Evolutionary conservation across 2,888 invertebrate genomes (phyloP).

Genomic region (Plusia festucae): DNA sequence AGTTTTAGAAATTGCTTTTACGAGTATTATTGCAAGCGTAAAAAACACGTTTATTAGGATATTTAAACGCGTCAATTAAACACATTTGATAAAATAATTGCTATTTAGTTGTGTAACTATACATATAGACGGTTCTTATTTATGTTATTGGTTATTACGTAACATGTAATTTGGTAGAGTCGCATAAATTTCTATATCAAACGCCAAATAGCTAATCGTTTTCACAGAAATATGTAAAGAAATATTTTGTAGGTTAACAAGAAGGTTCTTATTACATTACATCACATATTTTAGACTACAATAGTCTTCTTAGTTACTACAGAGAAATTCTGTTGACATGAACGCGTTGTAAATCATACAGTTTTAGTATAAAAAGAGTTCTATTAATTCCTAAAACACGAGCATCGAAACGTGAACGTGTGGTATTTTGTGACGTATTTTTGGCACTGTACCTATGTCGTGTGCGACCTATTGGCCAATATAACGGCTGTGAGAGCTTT

Average conservation of each 20-base stretch:
- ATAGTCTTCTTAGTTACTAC: not conserved
- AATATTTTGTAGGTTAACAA: too few relatives aligned
- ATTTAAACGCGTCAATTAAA: constrained; percentile 9
- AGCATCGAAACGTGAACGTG: constrained; percentile 29
- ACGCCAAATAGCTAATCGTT: not conserved
- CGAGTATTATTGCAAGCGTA: constrained; percentile 8
- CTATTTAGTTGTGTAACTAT: not conserved
- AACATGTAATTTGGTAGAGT: not conserved
- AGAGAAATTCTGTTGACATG: not conserved
- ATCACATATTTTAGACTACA: not conserved
- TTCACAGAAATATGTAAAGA: too few relatives aligned
- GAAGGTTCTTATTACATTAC: too few relatives aligned
- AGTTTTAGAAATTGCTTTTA: constrained; percentile 21
- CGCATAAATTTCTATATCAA: not conserved
- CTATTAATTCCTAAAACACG: constrained; percentile 30
- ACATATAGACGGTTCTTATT: not conserved
- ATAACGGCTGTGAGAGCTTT: constrained; percentile 21
- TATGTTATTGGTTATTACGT: not conserved
- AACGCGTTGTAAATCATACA: constrained; percentile 24
- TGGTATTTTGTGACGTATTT: constrained; percentile 24
- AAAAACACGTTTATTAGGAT: constrained; percentile 14
- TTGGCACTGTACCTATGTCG: constrained; percentile 38
- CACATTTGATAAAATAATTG: not conserved
- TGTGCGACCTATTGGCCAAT: constrained; percentile 32
- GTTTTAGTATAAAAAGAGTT: constrained; percentile 33